Evolutionary conservation across 1,140 invertebrate genomes (phyloP).

Genomic region (Probaryconus sp.): DNA sequence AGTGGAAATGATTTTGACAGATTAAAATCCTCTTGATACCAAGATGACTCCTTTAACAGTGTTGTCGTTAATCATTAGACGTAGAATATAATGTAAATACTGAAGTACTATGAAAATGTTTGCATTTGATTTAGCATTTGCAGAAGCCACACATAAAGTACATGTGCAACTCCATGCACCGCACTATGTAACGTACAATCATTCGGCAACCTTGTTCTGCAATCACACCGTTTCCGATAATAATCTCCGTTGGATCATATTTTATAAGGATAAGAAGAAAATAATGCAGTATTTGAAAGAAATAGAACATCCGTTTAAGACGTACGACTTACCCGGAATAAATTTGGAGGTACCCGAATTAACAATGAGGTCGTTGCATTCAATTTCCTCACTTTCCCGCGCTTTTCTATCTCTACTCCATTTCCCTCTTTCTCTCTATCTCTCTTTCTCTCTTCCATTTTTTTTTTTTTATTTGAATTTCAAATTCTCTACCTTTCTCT

Average conservation of each 20-base stretch:
- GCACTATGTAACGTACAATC: conserved; percentile 74
- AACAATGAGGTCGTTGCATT: conserved; percentile 42
- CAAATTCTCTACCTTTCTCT: no score
- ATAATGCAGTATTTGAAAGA: conserved; percentile 89
- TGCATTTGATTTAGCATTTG: conserved; percentile 58
- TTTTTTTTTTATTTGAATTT: no score
- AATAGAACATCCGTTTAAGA: conserved; percentile 84
- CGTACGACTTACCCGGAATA: conserved; percentile 82
- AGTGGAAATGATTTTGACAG: no score
- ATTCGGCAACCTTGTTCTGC: conserved; percentile 74
- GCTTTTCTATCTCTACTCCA: not conserved
- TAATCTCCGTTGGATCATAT: conserved; percentile 81
- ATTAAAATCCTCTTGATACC: no score
- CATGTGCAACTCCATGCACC: conserved; percentile 75
- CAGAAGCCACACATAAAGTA: conserved; percentile 70
- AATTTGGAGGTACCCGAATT: conserved; percentile 84
- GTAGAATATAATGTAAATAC: conserved; percentile 25
- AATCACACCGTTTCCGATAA: conserved; percentile 75
- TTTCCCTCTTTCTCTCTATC: not conserved
- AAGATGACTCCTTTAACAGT: no score
- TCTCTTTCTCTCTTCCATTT: not conserved
- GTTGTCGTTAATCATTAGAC: conserved; percentile 18
- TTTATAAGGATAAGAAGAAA: conserved; percentile 85
- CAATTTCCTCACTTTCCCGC: conserved; percentile 3
- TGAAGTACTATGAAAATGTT: conserved; percentile 50